These are phyloP conservation scores for Neotoma lepida DNA, from an alignment of 2,113 vertebrate species.

Conservation along the genomic window DNA sequence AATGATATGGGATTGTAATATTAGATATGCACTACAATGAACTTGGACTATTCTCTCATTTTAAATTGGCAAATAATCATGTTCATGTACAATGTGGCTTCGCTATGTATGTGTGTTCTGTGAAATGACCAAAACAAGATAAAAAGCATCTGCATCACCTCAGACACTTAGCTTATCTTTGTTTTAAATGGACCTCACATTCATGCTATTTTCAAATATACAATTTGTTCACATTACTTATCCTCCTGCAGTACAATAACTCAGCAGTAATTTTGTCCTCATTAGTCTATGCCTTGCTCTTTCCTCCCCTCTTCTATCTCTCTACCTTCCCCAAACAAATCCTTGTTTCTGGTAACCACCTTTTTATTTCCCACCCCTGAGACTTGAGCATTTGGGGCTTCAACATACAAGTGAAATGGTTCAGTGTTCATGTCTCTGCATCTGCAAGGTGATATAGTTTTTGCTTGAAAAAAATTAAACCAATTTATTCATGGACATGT, in stretches of 20 bases:
- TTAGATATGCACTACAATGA: neutral
- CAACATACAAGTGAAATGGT: neutral
- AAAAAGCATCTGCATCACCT: neutral
- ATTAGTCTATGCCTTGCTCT: no score
- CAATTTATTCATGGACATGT: neutral
- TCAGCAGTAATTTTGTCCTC: neutral
- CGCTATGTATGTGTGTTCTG: neutral
- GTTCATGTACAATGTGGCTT: neutral
- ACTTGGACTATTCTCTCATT: neutral
- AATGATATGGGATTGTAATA: neutral
- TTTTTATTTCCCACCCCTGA: neutral
- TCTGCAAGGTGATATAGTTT: neutral
- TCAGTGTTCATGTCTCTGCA: neutral
- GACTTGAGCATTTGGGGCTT: neutral
- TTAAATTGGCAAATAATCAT: neutral
- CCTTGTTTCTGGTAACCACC: accelerated
- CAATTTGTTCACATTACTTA: neutral
- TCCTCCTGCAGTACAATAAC: neutral
- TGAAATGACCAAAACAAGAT: neutral
- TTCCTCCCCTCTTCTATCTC: neutral
- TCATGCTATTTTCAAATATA: neutral
- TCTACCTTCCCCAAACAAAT: neutral
- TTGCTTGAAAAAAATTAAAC: neutral
- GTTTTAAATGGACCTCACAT: neutral
- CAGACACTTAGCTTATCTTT: neutral